Conservation (phyloP, 2,888 invertebrate species). For the Lasioglossum malachurum region DNA sequence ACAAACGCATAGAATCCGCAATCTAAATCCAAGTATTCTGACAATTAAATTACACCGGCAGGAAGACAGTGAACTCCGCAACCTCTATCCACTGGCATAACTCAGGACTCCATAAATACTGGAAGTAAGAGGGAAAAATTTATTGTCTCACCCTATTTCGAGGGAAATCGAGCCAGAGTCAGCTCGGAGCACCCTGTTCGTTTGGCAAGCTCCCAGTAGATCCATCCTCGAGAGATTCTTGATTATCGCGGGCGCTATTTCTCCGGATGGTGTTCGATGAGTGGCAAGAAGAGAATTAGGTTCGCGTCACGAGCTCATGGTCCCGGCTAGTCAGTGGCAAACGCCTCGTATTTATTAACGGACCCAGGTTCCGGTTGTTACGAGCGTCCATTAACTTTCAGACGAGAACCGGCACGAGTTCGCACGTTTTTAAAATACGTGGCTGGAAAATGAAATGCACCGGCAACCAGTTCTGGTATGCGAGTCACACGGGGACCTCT, state of each 20-base stretch:
- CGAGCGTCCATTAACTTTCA: conserved; percentile 32
- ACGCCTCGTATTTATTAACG: conserved; percentile 32
- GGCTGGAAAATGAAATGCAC: conserved; percentile 30
- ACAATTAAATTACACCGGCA: background rate
- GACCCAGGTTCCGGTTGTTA: conserved; percentile 11
- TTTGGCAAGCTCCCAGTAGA: background rate
- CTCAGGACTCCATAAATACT: background rate
- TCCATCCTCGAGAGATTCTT: background rate
- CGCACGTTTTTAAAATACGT: conserved; percentile 39
- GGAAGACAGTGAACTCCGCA: background rate
- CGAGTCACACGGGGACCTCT: conserved; percentile 19
- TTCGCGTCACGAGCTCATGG: background rate
- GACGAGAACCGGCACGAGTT: conserved; percentile 20
- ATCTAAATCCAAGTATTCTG: background rate
- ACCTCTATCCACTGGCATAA: background rate
- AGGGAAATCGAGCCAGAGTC: background rate
- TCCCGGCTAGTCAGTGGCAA: background rate
- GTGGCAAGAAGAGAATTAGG: background rate
- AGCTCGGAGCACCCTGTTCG: background rate
- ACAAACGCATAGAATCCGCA: background rate
- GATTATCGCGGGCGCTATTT: background rate
- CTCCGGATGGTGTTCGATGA: background rate
- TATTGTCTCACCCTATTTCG: background rate
- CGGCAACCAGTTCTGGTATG: background rate
- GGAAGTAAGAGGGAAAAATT: background rate